A percentile compares a stretch with the other conserved stretches of the same genome.
Conservation (phyloP, 2,888 invertebrate species). For the Schizotus pectinicornis region DNA sequence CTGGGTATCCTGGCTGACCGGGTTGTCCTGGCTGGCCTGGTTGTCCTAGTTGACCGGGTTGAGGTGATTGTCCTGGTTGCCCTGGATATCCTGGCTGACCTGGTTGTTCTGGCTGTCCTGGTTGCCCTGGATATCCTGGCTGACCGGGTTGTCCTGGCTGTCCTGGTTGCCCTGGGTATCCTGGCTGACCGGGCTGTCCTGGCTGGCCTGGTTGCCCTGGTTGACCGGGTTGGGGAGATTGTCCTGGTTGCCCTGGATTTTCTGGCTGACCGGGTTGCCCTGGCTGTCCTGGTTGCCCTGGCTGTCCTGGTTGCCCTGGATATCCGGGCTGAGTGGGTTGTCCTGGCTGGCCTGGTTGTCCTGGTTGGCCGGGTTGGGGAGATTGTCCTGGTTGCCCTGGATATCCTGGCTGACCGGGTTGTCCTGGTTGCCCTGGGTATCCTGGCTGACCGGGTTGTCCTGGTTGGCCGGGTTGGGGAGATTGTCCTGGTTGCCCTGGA, state of each 20-base stretch:
- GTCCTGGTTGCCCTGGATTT: slow-evolving; percentile 16
- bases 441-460: slow-evolving; percentile 13
- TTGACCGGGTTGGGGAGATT: not conserved
- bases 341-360: slow-evolving; percentile 7
- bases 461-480: slow-evolving; percentile 14
- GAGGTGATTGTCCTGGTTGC: slow-evolving; percentile 19
- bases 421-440: slow-evolving; percentile 25
- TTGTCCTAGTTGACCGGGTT: slow-evolving; percentile 9
- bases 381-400: slow-evolving; percentile 16
- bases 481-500: slow-evolving; percentile 31
- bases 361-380: slow-evolving; percentile 21
- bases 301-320: slow-evolving; percentile 24
- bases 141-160: slow-evolving; percentile 15
- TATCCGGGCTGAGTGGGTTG: slow-evolving; percentile 13
- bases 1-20: slow-evolving; percentile 19
- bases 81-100: slow-evolving; percentile 3
- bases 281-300: slow-evolving; percentile 25
- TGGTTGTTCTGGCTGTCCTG: not conserved
- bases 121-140: not conserved
- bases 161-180: slow-evolving; percentile 13
- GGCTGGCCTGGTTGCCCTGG: slow-evolving; percentile 4
- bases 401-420: slow-evolving; percentile 21
- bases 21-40: slow-evolving; percentile 23
- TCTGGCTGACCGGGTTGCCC: slow-evolving; percentile 29
- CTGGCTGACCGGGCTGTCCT: slow-evolving; percentile 9